These are phyloP conservation scores for Beroe forskalii DNA, from an alignment of 37 sponge, comb jelly and placozoan genomes.

Conservation along the genomic window DNA sequence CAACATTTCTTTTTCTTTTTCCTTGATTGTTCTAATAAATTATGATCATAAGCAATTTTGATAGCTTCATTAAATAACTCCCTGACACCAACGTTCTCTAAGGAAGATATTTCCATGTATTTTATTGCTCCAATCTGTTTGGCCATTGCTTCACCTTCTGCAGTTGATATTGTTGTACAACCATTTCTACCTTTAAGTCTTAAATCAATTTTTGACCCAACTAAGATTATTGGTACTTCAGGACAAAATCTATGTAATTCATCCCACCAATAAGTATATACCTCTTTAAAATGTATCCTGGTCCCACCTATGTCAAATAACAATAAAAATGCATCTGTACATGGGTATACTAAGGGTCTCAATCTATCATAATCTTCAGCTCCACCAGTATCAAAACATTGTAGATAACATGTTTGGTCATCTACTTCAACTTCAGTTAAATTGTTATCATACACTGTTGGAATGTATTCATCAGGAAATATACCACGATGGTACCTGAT, in stretches of 20 bases:
- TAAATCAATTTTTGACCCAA: slow-evolving; percentile 46
- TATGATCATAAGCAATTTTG: background rate
- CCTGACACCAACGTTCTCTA: slow-evolving; percentile 17
- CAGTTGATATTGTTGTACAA: background rate
- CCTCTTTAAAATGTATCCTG: background rate
- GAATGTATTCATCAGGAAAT: slow-evolving; percentile 9
- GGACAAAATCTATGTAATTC: slow-evolving; percentile 25
- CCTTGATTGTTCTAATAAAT: background rate
- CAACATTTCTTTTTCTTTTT: background rate
- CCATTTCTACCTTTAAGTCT: background rate
- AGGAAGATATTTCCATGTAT: slow-evolving; percentile 51
- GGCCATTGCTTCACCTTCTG: slow-evolving; percentile 49
- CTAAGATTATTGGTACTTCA: slow-evolving; percentile 32
- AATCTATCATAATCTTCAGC: slow-evolving; percentile 43
- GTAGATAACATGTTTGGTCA: background rate
- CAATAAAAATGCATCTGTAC: slow-evolving; percentile 22
- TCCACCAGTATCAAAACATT: slow-evolving; percentile 22
- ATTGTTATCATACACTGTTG: slow-evolving; percentile 37
- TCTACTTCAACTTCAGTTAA: background rate
- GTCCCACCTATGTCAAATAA: background rate
- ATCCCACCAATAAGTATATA: slow-evolving; percentile 39
- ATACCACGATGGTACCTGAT: background rate
- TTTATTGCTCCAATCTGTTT: slow-evolving; percentile 3
- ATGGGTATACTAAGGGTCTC: slow-evolving; percentile 7
- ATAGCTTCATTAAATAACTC: slow-evolving; percentile 32